Base-by-base conservation (phyloP, 2,888 invertebrate genomes). In the Cyrtodaria siliqua region DNA sequence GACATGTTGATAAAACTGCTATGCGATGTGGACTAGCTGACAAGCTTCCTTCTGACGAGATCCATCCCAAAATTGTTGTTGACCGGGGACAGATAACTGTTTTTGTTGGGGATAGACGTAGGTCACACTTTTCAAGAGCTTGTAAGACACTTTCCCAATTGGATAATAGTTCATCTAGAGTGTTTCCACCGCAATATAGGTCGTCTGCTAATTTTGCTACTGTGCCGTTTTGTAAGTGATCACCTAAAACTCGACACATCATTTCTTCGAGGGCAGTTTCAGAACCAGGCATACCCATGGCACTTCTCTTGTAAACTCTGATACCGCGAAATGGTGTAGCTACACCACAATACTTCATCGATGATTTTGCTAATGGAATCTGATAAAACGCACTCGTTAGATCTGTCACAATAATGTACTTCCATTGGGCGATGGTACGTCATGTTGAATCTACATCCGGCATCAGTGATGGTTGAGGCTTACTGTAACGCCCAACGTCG, bases 271-370 rank as follows among this genome's bases (percentile, higher is more conserved):
- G 60, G 8, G 72, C 79, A 0, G 81, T 85, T 70, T 86, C 84
- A 18, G 83, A 81, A 0, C 83, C 80, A 1, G 81, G 85, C 82
- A 85, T 86, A 1, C 86, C 85, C 84, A 86, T 87, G 1, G 83
- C 82, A 44, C 75, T 81, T 16, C 75, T 27, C 2, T 79, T 70
- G 55, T 86, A 87, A 0, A 85, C 83, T 9, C 79, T 40, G 18
- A 83, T 67, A 12, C 86, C 82, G 3, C 66, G 33, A 53, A 73
- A 86, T 23, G 84, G 87, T 4, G 84, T 86, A 18, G 67, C 82
- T 9, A 86, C 79, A 3, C 84, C 82, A 55, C 83, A 83, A 24
- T 84, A 83, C 38, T 84, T 86, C 81, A 86, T 79, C 9, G 86
- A 82, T 16, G 59, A 26, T 14, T 29, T 44, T 9, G 78, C 40